Base-by-base conservation (phyloP, 2,113 vertebrate genomes). In the Odocoileus hemionus region DNA sequence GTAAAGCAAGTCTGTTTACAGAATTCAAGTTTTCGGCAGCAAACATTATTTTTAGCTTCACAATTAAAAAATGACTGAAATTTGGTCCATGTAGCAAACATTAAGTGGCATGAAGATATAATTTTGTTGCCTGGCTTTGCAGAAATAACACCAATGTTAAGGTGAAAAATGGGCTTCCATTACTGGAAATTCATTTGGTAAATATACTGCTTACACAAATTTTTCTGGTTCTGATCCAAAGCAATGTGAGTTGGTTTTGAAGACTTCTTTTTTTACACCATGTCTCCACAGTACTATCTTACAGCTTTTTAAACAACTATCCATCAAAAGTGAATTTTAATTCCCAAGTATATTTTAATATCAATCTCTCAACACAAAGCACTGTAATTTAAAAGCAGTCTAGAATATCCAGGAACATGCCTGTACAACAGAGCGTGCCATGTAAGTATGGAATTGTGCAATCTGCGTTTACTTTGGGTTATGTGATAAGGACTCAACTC, bases 241-340 rank as follows among this genome's bases (percentile, higher is more conserved):
- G 84, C 96, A 95, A 89, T 78, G 57, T 74, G 58, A 67, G 43
- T 95, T 98, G 88, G 93, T 47, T 90, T 95, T 94, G 33, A 88
- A 90, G 26, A 84, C 36, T 89, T 5, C 60, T 90, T 79, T 93
- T 94, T 86, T 90, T 36, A 85, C 25, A 70, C 19, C 45, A 89
- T 58, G 25, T 91, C 89, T 85, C 50, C 47, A 67, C n/a, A 39
- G 83, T 79, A 28, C 52, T 96, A 76, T 96, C 91, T 87, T 79
- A 74, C 93, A 89, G 70, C 5, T 55, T 97, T 93, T 84, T 97
- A 78, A 94, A 92, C 87, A 97, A 95, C 80, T 79, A 89, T 80
- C 91, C 86, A 88, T 92, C 89, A 89, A 50, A 96, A 92, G 43
- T 95, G 85, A 96, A 97, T 92, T 97, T 96, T 95, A 97, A 95